phyloP scores from a whole-genome alignment of 2,113 vertebrate species.

The Atractosteus spatula region DNA sequence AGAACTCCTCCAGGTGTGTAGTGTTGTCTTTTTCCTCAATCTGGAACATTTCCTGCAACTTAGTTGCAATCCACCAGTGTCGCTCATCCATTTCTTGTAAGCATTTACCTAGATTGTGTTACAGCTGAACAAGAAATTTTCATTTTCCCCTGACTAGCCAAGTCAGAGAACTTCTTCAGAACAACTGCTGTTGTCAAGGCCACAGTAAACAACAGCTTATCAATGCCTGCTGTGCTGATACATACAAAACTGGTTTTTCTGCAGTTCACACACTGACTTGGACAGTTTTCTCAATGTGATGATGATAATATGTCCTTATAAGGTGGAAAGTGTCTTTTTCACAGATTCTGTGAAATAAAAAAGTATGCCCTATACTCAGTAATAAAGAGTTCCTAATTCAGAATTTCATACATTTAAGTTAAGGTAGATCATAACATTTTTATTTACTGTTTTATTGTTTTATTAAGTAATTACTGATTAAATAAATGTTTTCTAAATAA shows the following conservation, averaged over 20 bases:
- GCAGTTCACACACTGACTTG: not conserved
- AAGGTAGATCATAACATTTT: no score
- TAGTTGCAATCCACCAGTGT: constrained; percentile 33
- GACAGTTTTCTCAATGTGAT: no score
- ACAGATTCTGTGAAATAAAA: no score
- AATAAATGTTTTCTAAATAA: no score
- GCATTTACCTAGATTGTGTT: not conserved
- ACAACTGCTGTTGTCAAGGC: constrained; percentile 26
- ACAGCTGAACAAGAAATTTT: not conserved
- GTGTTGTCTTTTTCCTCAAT: constrained; percentile 13
- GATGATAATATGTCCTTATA: no score
- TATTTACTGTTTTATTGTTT: no score
- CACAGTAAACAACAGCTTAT: constrained; percentile 30
- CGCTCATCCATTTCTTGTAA: constrained; percentile 28
- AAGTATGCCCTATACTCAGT: no score
- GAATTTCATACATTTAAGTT: no score
- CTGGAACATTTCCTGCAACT: constrained; percentile 22
- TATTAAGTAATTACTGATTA: no score
- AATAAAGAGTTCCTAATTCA: no score
- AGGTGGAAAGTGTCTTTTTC: no score
- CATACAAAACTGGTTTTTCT: not conserved
- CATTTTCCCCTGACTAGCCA: not conserved
- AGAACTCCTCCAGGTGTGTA: constrained; percentile 16
- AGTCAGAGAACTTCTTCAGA: not conserved
- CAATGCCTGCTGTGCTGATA: not conserved